phyloP scores from a whole-genome alignment of 2,888 invertebrate species.

The Cantharis nigra region DNA sequence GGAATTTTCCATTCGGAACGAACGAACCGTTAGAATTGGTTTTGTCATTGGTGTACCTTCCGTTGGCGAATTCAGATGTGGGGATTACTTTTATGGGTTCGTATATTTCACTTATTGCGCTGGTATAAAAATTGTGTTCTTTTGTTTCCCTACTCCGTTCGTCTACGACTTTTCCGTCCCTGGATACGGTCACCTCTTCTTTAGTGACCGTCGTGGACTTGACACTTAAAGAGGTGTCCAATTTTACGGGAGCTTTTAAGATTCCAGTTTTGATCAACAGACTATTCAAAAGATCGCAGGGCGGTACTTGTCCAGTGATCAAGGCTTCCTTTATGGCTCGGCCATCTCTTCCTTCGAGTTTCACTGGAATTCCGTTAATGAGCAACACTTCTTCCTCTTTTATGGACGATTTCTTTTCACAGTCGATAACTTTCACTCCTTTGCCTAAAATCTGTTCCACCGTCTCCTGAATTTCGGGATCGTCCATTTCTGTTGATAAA shows the following conservation, averaged over 20 bases:
- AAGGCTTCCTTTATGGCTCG: conserved; percentile 70
- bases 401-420: conserved; percentile 73
- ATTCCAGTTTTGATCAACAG: conserved; percentile 69
- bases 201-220: conserved; percentile 72
- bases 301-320: conserved; percentile 71
- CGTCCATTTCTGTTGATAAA: conserved; percentile 60
- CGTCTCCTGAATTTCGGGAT: conserved; percentile 73
- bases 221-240: conserved; percentile 73
- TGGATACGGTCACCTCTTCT: conserved; percentile 71
- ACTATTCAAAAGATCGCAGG: conserved; percentile 72
- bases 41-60: conserved; percentile 40
- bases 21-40: conserved; percentile 13
- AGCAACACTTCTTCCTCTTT: conserved; percentile 72
- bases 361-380: conserved; percentile 72
- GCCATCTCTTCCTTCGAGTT: conserved; percentile 70
- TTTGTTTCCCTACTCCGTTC: conserved; percentile 71
- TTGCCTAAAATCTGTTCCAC: conserved; percentile 75
- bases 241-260: conserved; percentile 68
- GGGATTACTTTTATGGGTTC: conserved; percentile 60
- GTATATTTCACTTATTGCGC: conserved; percentile 69
- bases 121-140: conserved; percentile 72
- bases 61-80: conserved; percentile 48
- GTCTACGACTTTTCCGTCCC: conserved; percentile 70
- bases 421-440: conserved; percentile 72
- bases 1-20: conserved; percentile 11